Conservation (phyloP, 2,113 vertebrate genomes). For the Caranx ignobilis region DNA sequence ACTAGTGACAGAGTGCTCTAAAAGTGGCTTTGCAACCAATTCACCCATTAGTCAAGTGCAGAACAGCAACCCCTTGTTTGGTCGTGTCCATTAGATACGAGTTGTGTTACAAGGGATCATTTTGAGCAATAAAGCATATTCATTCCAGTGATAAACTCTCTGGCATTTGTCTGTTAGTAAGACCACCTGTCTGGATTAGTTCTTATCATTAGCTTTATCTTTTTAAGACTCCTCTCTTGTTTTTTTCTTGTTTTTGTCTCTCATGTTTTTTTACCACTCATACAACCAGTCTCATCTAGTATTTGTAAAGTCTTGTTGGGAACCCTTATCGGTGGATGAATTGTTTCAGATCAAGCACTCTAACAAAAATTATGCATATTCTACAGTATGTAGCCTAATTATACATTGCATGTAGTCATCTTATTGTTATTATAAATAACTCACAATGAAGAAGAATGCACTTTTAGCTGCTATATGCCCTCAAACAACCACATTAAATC, state of each 20-base stretch:
- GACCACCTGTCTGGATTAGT: no score
- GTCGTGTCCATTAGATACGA: not conserved
- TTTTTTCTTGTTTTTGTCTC: no score
- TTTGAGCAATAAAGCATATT: not conserved
- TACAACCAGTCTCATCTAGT: not conserved
- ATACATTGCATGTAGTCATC: not conserved
- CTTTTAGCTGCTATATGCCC: not conserved
- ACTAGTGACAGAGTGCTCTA: not conserved
- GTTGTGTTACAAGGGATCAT: not conserved
- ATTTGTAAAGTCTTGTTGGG: not conserved
- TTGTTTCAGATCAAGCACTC: not conserved
- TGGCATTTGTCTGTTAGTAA: no score
- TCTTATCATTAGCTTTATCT: no score
- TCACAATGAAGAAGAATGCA: not conserved
- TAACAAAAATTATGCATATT: not conserved
- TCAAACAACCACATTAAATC: slow-evolving; percentile 1
- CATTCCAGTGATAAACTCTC: not conserved
- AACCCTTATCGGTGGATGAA: not conserved
- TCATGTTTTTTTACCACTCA: no score
- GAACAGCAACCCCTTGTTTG: not conserved
- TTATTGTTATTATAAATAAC: not conserved
- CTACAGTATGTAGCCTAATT: no score
- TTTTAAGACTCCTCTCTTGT: no score
- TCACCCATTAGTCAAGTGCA: no score
- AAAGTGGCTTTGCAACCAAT: not conserved